A percentile compares a stretch with the other conserved stretches of the same genome.
Conservation (phyloP, 2,113 vertebrate species). For the Abramis brama region DNA sequence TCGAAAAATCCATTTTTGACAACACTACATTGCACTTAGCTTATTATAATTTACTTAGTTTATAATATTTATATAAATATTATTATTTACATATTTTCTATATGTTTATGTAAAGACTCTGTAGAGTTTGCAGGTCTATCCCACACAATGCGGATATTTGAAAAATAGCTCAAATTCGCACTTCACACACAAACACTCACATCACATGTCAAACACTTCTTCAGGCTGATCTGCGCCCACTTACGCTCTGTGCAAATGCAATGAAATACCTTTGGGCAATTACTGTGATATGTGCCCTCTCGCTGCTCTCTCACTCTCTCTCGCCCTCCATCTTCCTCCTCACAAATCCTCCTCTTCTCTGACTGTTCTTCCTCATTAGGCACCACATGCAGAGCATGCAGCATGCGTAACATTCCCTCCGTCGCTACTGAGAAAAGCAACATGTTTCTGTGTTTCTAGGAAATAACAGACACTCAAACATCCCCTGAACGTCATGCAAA, state of each 20-base stretch:
- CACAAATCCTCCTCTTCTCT: slow-evolving; percentile 22
- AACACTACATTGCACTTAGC: no score
- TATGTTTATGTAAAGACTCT: neutral
- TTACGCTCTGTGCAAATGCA: slow-evolving; percentile 48
- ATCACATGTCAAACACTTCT: slow-evolving; percentile 61
- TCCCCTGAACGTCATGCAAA: slow-evolving; percentile 2
- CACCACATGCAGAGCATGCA: slow-evolving; percentile 63
- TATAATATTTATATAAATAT: no score
- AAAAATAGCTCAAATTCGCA: slow-evolving; percentile 51
- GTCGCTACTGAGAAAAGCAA: slow-evolving; percentile 63
- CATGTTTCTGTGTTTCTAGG: slow-evolving; percentile 63
- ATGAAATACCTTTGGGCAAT: slow-evolving; percentile 63
- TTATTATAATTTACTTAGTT: no score
- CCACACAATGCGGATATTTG: slow-evolving; percentile 25
- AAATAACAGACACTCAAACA: slow-evolving; percentile 33
- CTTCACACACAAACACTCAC: slow-evolving; percentile 31
- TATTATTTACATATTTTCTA: no score
- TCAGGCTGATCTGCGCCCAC: slow-evolving; percentile 55
- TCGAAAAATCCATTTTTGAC: no score
- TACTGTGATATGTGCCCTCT: slow-evolving; percentile 47
- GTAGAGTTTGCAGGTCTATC: slow-evolving; percentile 19
- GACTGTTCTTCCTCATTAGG: slow-evolving; percentile 68
- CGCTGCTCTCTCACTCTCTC: neutral
- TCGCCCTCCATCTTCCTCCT: neutral
- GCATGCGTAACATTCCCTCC: slow-evolving; percentile 58